Conservation (phyloP, 1,140 invertebrate species). For the Arion vulgaris region DNA sequence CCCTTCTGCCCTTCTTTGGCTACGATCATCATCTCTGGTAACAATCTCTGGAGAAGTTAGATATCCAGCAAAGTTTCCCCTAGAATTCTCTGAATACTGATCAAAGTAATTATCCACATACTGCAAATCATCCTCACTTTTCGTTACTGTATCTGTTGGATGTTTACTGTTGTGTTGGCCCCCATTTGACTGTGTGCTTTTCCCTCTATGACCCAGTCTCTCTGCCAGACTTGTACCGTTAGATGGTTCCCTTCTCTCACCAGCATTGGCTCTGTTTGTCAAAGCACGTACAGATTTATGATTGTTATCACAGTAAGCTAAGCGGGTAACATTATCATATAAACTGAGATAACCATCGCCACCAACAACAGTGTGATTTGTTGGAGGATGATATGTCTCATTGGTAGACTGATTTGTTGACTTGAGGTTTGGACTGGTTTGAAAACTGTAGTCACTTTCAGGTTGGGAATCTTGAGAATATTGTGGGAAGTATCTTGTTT, state of each 20-base stretch:
- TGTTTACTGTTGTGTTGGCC: not conserved
- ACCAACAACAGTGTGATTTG: not conserved
- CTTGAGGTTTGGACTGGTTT: not conserved
- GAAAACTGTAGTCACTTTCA: not conserved
- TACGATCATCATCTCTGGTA: not conserved
- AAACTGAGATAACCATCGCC: not conserved
- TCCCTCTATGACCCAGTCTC: not conserved
- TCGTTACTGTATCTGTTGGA: not conserved
- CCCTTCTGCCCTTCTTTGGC: not conserved
- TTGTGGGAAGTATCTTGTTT: not conserved
- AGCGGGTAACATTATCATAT: not conserved
- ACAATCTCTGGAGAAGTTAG: not conserved
- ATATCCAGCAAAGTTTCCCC: not conserved
- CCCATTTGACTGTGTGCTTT: not conserved
- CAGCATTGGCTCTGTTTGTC: not conserved
- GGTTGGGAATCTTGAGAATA: not conserved
- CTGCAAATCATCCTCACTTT: not conserved
- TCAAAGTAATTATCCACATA: slow-evolving; percentile 18
- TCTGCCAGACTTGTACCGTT: not conserved
- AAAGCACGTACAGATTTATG: not conserved
- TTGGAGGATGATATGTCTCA: not conserved
- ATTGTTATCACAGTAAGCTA: not conserved
- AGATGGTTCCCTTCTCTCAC: not conserved
- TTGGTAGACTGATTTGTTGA: not conserved
- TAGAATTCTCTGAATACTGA: not conserved